Evolutionary conservation across 2,888 invertebrate species (phyloP).

Genomic region (Aspidiotus rigidus): DNA sequence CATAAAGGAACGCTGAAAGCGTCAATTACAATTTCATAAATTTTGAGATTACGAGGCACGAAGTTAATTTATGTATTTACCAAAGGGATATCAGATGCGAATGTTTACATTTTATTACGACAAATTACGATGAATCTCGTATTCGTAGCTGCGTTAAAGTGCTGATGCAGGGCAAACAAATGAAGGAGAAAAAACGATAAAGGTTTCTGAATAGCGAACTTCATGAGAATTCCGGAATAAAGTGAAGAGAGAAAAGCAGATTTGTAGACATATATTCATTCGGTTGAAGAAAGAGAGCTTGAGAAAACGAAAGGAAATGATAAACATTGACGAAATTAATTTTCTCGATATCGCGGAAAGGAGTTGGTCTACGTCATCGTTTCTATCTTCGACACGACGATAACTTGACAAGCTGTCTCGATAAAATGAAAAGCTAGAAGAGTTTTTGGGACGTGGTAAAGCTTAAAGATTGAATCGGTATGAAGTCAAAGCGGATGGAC

Average conservation of each 20-base stretch:
- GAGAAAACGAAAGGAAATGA: slow-evolving; percentile 5
- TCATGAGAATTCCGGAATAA: neutral
- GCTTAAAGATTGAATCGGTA: slow-evolving; percentile 25
- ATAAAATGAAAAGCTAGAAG: slow-evolving; percentile 27
- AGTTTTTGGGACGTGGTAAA: slow-evolving; percentile 13
- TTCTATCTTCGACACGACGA: slow-evolving; percentile 31
- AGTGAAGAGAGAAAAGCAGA: neutral
- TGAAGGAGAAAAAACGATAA: neutral
- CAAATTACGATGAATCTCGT: slow-evolving; percentile 9
- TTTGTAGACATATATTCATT: neutral
- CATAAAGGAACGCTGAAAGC: slow-evolving; percentile 7
- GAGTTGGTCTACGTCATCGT: slow-evolving; percentile 1
- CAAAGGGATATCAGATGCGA: slow-evolving; percentile 22
- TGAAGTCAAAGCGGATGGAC: slow-evolving; percentile 32
- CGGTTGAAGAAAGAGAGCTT: neutral
- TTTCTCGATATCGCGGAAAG: neutral
- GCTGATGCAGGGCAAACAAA: neutral
- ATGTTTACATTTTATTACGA: slow-evolving; percentile 31
- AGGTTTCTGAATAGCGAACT: neutral
- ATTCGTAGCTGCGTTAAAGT: slow-evolving; percentile 17
- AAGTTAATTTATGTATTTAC: slow-evolving; percentile 24
- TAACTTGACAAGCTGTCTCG: slow-evolving; percentile 31
- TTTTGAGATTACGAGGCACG: slow-evolving; percentile 21
- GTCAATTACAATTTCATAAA: slow-evolving; percentile 29
- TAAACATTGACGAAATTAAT: slow-evolving; percentile 15